Evolutionary conservation across 2,113 vertebrate species (phyloP).

Genomic region (Varanus komodoensis): DNA sequence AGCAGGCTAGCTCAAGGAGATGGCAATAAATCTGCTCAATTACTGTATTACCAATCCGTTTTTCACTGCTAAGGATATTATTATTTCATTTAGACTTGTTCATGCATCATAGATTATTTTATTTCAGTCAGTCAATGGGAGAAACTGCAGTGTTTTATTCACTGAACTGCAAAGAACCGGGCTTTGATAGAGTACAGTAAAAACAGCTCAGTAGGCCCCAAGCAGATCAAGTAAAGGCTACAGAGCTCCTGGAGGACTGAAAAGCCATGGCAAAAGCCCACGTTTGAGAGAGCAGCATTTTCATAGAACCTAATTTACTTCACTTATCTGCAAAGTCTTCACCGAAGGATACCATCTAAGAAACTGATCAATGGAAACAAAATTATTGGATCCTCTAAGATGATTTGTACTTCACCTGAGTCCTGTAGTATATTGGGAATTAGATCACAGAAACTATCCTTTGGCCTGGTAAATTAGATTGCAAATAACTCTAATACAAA

Average conservation of each 20-base stretch:
- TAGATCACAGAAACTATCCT: constrained; percentile 87
- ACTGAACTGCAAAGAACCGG: constrained; percentile 77
- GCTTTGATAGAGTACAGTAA: constrained; percentile 80
- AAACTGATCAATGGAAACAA: constrained; percentile 91
- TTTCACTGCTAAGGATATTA: constrained; percentile 97
- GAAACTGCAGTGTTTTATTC: constrained; percentile 91
- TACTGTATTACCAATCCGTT: constrained; percentile 91
- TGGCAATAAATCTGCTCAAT: constrained; percentile 96
- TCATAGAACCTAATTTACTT: constrained; percentile 80
- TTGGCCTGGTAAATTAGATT: constrained; percentile 88
- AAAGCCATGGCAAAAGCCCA: constrained; percentile 40
- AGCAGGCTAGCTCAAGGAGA: constrained; percentile 85
- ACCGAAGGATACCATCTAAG: constrained; percentile 83
- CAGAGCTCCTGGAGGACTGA: constrained; percentile 59
- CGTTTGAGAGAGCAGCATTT: constrained; percentile 65
- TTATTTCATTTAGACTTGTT: constrained; percentile 98
- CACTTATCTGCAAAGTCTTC: constrained; percentile 86
- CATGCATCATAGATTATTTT: constrained; percentile 96
- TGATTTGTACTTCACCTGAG: constrained; percentile 91
- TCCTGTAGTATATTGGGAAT: constrained; percentile 89
- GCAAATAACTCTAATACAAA: constrained; percentile 77
- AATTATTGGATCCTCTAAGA: constrained; percentile 91
- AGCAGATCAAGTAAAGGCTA: constrained; percentile 52
- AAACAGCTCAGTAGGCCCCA: constrained; percentile 53
- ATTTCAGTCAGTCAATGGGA: constrained; percentile 94